A percentile compares a stretch with the other conserved stretches of the same genome.
These are phyloP conservation scores for Anser cygnoides DNA, from an alignment of 2,113 vertebrate genomes.

Conservation along the genomic window DNA sequence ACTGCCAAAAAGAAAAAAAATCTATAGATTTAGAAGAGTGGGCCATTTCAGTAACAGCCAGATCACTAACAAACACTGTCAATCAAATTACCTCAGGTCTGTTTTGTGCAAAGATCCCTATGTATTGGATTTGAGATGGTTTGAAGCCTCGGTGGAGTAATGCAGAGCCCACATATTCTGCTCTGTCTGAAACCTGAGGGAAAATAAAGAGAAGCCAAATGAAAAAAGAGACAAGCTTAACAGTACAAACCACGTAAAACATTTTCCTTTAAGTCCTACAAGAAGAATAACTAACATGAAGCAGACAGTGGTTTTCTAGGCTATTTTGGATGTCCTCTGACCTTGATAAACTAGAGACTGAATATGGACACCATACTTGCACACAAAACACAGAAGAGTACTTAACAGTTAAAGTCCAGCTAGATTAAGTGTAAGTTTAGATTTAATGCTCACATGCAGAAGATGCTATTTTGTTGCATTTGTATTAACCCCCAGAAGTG, in stretches of 20 bases:
- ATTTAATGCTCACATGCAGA: neutral
- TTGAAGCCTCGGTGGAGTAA: slow-evolving; percentile 89
- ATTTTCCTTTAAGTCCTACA: neutral
- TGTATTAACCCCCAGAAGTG: neutral
- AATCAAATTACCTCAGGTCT: slow-evolving; percentile 88
- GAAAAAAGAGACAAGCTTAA: neutral
- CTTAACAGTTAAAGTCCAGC: neutral
- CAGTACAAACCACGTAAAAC: neutral
- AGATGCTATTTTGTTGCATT: neutral
- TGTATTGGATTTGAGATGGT: slow-evolving; percentile 77
- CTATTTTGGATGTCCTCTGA: neutral
- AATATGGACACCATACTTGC: neutral
- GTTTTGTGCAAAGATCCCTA: slow-evolving; percentile 96
- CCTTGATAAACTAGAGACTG: neutral
- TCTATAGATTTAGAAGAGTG: neutral
- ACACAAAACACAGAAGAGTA: neutral
- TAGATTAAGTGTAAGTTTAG: neutral
- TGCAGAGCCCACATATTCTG: slow-evolving; percentile 87
- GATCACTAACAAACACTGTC: neutral
- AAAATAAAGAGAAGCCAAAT: neutral
- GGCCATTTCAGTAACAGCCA: neutral
- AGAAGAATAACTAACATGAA: neutral
- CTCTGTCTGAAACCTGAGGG: slow-evolving; percentile 80
- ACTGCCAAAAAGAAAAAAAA: neutral
- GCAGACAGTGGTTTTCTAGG: neutral